Percentiles rank a stretch among this genome's conserved stretches.
Evolutionary conservation across 2,888 invertebrate species (phyloP).

Genomic region (Bugula neritina): DNA sequence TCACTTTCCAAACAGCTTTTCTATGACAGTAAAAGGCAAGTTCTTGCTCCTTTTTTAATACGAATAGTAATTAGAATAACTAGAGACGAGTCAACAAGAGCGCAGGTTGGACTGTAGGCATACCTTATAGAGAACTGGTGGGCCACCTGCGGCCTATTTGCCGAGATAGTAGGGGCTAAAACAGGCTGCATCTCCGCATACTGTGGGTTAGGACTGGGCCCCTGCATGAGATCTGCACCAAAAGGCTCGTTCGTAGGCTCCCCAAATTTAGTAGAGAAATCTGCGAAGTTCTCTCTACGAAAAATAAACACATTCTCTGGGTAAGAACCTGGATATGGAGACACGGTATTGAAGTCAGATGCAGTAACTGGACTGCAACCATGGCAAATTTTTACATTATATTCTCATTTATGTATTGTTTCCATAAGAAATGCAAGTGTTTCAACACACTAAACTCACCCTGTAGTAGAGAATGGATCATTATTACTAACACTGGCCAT

Average conservation of each 20-base stretch:
- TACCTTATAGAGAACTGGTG: constrained; percentile 23
- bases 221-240: background rate
- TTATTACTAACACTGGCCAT: background rate
- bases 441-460: background rate
- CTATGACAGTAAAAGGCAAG: no score
- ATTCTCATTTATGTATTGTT: background rate
- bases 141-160: background rate
- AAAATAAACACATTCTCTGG: background rate
- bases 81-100: no score
- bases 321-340: background rate
- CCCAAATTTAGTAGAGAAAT: constrained; percentile 16
- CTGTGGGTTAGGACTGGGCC: background rate
- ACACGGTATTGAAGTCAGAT: background rate
- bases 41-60: no score
- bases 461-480: constrained; percentile 12
- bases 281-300: constrained; percentile 10
- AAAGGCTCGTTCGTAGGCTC: constrained; percentile 21
- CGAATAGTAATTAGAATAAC: no score
- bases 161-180: background rate
- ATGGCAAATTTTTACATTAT: background rate
- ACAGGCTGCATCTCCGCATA: background rate
- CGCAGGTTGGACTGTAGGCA: no score
- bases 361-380: background rate
- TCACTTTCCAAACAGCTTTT: no score
- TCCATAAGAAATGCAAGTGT: no score